Evolutionary conservation across 2,113 vertebrate species (phyloP).

Genomic region (Actenoides lindsayi): DNA sequence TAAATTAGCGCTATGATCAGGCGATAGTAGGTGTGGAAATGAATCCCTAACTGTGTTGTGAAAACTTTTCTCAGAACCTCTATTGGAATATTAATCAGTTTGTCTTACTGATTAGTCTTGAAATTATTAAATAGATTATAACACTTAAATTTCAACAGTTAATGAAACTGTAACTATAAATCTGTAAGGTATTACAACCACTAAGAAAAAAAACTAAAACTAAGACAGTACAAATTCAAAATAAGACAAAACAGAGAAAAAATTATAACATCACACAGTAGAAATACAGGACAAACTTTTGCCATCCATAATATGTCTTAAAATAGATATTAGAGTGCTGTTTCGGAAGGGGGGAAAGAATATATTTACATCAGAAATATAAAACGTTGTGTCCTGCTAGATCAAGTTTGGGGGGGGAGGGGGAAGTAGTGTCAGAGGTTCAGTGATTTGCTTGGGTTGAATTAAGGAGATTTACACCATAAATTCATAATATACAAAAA

Average conservation of each 20-base stretch:
- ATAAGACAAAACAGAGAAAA: background rate
- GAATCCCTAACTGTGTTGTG: background rate
- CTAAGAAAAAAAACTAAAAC: background rate
- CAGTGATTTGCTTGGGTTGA: no score
- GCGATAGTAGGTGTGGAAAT: background rate
- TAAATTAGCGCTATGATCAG: background rate
- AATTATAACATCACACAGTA: background rate
- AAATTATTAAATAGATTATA: background rate
- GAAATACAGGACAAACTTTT: background rate
- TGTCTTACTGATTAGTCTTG: background rate
- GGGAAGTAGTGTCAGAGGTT: no score
- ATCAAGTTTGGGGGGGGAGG: no score
- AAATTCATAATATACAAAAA: no score
- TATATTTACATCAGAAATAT: background rate
- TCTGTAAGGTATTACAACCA: background rate
- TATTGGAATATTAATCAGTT: background rate
- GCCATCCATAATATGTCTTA: background rate
- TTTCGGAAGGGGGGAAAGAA: background rate
- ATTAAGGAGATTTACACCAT: no score
- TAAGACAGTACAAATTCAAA: background rate
- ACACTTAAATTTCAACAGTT: background rate
- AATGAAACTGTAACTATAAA: background rate
- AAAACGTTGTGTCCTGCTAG: background rate
- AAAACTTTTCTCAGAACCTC: background rate
- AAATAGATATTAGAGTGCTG: background rate